Evolutionary conservation across 2,797 vertebrate genomes (phyloP).

Genomic region (Melanotaenia maccullochi): DNA sequence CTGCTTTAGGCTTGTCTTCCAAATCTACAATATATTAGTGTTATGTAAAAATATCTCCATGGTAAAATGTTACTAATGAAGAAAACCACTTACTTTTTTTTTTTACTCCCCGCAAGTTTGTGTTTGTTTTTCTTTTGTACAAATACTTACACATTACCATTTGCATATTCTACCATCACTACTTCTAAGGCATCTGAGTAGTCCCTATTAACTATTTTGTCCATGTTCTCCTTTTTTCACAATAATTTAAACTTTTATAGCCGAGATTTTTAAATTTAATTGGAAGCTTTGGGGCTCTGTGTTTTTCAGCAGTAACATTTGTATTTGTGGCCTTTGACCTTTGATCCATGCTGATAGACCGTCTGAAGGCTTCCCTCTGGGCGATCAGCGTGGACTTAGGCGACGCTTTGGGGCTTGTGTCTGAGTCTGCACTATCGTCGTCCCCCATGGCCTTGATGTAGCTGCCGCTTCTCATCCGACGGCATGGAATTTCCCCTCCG

Average conservation of each 20-base stretch:
- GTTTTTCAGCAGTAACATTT: constrained; percentile 11
- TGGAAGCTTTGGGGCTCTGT: neutral
- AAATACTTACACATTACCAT: neutral
- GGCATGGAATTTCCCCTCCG: constrained; percentile 96
- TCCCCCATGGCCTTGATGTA: constrained; percentile 99
- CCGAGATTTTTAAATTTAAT: neutral
- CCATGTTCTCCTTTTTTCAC: neutral
- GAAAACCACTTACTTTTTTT: neutral
- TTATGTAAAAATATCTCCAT: neutral
- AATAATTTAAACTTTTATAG: neutral
- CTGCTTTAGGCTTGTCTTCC: neutral
- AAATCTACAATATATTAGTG: neutral
- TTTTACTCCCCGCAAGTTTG: neutral
- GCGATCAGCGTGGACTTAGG: constrained; percentile 88
- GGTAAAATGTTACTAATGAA: neutral
- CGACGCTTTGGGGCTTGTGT: constrained; percentile 90
- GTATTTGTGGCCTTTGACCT: constrained; percentile 79
- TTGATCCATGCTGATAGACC: constrained; percentile 97
- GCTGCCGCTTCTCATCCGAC: constrained; percentile 98
- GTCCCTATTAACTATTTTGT: neutral
- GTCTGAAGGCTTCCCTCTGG: constrained; percentile 92
- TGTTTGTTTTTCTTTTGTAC: neutral
- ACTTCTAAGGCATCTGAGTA: neutral
- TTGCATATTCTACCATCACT: neutral
- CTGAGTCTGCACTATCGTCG: constrained; percentile 95